These are phyloP conservation scores for Drosophila funebris DNA, from an alignment of 1,140 invertebrate species.

Conservation along the genomic window DNA sequence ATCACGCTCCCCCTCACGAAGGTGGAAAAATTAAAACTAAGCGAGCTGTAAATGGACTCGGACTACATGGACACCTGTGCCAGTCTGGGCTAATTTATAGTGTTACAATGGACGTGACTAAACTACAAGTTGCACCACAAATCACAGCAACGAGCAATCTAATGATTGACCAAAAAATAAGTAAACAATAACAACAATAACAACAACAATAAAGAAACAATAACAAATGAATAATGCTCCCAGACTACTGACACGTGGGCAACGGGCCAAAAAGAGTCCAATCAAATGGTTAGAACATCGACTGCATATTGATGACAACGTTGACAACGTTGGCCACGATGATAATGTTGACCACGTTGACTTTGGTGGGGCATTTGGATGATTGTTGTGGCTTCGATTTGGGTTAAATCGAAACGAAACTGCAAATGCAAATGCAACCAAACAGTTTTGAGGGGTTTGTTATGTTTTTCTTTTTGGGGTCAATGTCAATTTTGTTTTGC, in stretches of 20 bases:
- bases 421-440: conserved; percentile 57
- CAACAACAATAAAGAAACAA: too few relatives aligned
- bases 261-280: conserved; percentile 39
- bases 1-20: neutral
- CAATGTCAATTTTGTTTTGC: conserved; percentile 66
- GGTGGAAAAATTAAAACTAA: neutral
- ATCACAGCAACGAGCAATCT: conserved; percentile 18
- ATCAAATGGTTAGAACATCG: conserved; percentile 59
- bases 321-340: conserved; percentile 43
- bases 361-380: neutral
- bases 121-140: conserved; percentile 39
- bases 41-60: conserved; percentile 2
- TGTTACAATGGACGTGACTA: conserved; percentile 66
- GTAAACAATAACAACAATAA: too few relatives aligned
- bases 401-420: neutral
- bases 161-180: conserved; percentile 37
- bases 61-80: conserved; percentile 23
- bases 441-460: conserved; percentile 12
- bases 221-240: conserved; percentile 8
- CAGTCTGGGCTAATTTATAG: conserved; percentile 58
- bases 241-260: conserved; percentile 29
- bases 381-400: neutral
- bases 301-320: conserved; percentile 68
- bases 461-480: conserved; percentile 54
- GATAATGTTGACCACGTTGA: conserved; percentile 43